These are phyloP conservation scores for Silurus asotus DNA, from an alignment of 2,113 vertebrate genomes.

Conservation along the genomic window DNA sequence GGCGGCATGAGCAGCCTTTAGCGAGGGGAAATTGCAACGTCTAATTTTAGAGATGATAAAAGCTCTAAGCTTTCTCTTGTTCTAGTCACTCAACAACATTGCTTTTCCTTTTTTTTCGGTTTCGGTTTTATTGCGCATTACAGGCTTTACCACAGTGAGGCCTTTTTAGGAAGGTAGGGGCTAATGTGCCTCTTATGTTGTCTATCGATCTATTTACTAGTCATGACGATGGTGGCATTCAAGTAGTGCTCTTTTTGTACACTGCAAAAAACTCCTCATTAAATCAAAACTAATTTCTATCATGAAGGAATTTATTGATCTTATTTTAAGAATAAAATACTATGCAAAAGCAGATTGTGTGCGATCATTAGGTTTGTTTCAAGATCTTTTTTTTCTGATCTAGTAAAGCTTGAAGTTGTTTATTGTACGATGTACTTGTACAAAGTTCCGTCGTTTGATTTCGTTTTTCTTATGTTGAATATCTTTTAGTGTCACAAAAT, in stretches of 20 bases:
- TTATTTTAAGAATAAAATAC: not conserved
- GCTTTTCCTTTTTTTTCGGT: constrained; percentile 50
- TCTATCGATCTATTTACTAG: not conserved
- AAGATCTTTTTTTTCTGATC: too few species aligned
- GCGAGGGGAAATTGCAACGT: constrained; percentile 73
- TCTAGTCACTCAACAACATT: constrained; percentile 58
- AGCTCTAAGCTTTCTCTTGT: constrained; percentile 64
- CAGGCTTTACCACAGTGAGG: constrained; percentile 41
- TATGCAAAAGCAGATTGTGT: too few species aligned
- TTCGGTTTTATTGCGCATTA: constrained; percentile 50
- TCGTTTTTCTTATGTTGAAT: too few species aligned
- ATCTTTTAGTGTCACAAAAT: too few species aligned
- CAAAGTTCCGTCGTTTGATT: too few species aligned
- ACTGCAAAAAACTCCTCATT: not conserved
- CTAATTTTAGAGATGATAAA: constrained; percentile 72
- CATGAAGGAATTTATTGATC: not conserved
- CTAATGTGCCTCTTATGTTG: constrained; percentile 34
- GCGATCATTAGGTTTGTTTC: too few species aligned
- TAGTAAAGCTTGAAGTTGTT: too few species aligned
- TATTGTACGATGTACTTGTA: too few species aligned
- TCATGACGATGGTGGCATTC: not conserved
- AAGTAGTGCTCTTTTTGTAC: not conserved
- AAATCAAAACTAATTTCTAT: too few species aligned
- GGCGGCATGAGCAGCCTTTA: constrained; percentile 69
- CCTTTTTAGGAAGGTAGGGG: constrained; percentile 40